Evolutionary conservation across 30 jellyfish, hydroid and myxozoan genomes (phyloP).

Genomic region (Chrysaora quinquecirrha): DNA sequence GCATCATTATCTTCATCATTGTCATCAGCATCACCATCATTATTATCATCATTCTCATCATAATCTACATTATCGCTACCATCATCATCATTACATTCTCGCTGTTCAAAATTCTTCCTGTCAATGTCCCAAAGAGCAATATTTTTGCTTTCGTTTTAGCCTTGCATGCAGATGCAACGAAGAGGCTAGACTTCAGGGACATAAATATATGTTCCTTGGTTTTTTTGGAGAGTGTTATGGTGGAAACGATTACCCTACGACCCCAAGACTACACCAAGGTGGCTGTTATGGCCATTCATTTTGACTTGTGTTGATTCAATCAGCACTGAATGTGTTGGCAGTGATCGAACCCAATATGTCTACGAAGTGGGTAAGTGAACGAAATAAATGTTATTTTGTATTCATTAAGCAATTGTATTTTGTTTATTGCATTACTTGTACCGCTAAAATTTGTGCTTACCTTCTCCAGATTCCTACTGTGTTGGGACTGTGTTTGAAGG

Average conservation of each 20-base stretch:
- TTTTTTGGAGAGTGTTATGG: constrained; percentile 66
- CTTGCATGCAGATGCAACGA: constrained; percentile 71
- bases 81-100: too few species aligned
- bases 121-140: too few species aligned
- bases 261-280: not conserved
- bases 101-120: too few species aligned
- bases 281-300: not conserved
- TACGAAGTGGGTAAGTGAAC: constrained; percentile 69
- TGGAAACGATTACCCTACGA: constrained; percentile 2
- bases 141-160: not conserved
- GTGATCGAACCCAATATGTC: constrained; percentile 14
- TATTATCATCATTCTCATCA: too few species aligned
- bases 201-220: constrained; percentile 45
- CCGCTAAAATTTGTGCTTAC: too few species aligned
- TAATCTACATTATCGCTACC: too few species aligned
- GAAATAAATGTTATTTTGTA: not conserved
- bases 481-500: too few species aligned
- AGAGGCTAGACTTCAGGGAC: constrained; percentile 41
- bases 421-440: too few species aligned
- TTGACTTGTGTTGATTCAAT: constrained; percentile 14
- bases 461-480: too few species aligned
- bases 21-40: too few species aligned
- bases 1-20: too few species aligned
- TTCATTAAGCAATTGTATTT: too few species aligned
- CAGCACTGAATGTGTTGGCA: constrained; percentile 68